phyloP scores from a whole-genome alignment of 2,797 vertebrate species.

The Pangasius djambal region DNA sequence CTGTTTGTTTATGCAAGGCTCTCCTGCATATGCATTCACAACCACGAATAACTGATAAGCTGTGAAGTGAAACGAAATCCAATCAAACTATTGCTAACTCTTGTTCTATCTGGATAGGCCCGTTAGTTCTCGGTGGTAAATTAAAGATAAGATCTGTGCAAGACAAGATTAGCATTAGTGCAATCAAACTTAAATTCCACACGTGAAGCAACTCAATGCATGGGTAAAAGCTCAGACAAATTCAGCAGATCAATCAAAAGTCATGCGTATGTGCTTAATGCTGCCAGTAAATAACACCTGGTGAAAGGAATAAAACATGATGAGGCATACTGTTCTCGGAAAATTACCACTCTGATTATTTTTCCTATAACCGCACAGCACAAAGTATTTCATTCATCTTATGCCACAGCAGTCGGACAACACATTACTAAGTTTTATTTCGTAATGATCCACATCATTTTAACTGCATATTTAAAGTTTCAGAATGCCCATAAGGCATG shows the following conservation, averaged over 20 bases:
- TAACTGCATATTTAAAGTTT: not conserved
- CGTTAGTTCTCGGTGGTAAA: conserved; percentile 42
- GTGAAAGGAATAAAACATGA: not conserved
- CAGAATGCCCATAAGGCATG: not conserved
- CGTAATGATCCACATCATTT: not conserved
- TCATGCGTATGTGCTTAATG: not conserved
- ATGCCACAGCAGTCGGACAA: not conserved
- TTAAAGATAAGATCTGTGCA: conserved; percentile 50
- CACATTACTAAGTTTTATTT: not conserved
- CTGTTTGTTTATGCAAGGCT: conserved; percentile 13
- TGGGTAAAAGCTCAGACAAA: not conserved
- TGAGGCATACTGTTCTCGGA: not conserved
- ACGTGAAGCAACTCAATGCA: not conserved
- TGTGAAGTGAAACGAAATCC: conserved; percentile 29
- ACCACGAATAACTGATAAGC: conserved; percentile 23
- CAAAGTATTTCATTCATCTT: too few relatives aligned
- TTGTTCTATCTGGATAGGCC: conserved; percentile 23
- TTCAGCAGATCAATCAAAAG: not conserved
- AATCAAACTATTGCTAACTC: conserved; percentile 3
- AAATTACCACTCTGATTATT: not conserved
- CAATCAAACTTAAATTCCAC: conserved; percentile 68
- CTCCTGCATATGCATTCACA: conserved; percentile 15
- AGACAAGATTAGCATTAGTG: conserved; percentile 66
- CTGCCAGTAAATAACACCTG: not conserved
- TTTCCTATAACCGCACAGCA: not conserved